These are phyloP conservation scores for Oophaga pumilio DNA, from an alignment of 2,113 vertebrate genomes.

Conservation along the genomic window DNA sequence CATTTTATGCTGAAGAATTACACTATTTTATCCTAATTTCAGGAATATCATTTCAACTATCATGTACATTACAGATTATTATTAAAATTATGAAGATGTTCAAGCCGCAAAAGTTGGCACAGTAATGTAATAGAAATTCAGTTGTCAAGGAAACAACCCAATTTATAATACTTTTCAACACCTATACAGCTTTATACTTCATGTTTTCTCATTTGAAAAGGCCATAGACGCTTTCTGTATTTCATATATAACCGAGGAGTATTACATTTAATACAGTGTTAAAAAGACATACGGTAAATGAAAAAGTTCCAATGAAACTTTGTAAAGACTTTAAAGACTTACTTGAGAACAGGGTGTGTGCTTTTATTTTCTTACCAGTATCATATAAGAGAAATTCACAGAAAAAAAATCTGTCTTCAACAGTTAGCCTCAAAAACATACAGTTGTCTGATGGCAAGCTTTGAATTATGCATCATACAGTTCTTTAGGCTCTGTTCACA, in stretches of 20 bases:
- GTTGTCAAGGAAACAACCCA: constrained; percentile 56
- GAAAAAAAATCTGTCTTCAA: neutral
- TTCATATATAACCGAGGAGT: constrained; percentile 14
- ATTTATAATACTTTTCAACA: constrained; percentile 53
- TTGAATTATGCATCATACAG: neutral
- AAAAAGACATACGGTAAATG: constrained; percentile 1
- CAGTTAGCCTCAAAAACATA: neutral
- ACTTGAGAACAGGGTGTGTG: neutral
- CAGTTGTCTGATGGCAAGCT: neutral
- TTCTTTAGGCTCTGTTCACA: neutral
- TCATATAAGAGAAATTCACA: neutral
- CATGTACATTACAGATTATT: constrained; percentile 48
- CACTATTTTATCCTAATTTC: constrained; percentile 14
- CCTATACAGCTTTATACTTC: constrained; percentile 52
- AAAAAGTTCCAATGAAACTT: neutral
- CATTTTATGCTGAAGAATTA: neutral
- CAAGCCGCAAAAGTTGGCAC: constrained; percentile 42
- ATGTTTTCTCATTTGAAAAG: constrained; percentile 27
- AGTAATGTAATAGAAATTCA: constrained; percentile 44
- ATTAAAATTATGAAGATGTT: constrained; percentile 50
- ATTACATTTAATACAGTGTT: constrained; percentile 18
- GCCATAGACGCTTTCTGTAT: constrained; percentile 23
- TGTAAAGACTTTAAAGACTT: neutral
- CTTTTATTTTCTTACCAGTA: neutral
- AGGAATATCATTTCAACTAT: constrained; percentile 14